Conservation (phyloP, 2,113 vertebrate species). For the Taurulus bubalis region DNA sequence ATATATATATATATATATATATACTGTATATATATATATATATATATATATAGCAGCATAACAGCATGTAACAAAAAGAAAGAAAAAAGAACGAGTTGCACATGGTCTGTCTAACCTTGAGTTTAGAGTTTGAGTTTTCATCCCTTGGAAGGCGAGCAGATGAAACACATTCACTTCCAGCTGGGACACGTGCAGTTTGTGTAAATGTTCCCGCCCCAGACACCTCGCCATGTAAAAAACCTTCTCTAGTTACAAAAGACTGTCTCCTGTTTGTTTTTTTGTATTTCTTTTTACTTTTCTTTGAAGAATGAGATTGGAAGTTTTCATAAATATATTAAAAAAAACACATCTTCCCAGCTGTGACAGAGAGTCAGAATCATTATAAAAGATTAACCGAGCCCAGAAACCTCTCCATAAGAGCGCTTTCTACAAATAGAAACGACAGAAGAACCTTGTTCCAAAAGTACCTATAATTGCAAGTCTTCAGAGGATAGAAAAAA, state of each 20-base stretch:
- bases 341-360: constrained; percentile 11
- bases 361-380: constrained; percentile 16
- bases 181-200: constrained; percentile 15
- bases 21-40: too few species aligned
- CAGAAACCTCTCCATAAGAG: not conserved
- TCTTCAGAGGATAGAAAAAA: constrained; percentile 22
- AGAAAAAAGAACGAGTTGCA: not conserved
- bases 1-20: too few species aligned
- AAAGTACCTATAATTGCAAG: constrained; percentile 31
- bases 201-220: not conserved
- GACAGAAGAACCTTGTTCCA: not conserved
- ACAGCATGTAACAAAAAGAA: not conserved
- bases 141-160: not conserved
- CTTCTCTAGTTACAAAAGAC: not conserved
- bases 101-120: not conserved
- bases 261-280: not conserved
- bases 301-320: constrained; percentile 19
- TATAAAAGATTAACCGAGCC: constrained; percentile 3
- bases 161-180: constrained; percentile 10
- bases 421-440: constrained; percentile 27
- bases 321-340: not conserved
- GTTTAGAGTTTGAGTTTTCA: not conserved
- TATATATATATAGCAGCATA: too few species aligned
- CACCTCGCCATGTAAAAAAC: not conserved
- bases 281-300: not conserved